phyloP scores from a whole-genome alignment of 2,113 vertebrate genomes.

The Arenaria interpres region DNA sequence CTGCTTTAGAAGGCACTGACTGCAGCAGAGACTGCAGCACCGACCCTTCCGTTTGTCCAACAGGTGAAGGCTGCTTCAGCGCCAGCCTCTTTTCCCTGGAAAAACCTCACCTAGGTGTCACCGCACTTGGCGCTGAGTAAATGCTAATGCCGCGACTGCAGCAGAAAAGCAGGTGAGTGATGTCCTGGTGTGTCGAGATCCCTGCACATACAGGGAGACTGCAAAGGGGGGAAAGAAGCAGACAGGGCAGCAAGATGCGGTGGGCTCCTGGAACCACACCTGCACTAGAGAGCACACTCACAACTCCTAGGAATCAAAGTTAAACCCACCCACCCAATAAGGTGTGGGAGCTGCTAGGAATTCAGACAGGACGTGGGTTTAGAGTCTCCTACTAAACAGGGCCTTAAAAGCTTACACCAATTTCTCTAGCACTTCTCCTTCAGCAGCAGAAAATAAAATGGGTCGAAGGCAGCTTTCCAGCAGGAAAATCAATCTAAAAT shows the following conservation, averaged over 20 bases:
- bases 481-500: conserved; percentile 42
- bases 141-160: not conserved
- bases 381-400: not conserved
- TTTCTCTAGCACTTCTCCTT: conserved; percentile 18
- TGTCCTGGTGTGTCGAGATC: not conserved
- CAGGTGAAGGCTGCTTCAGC: not conserved
- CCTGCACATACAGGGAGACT: not conserved
- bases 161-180: not conserved
- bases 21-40: conserved; percentile 21
- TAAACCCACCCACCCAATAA: not conserved
- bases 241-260: not conserved
- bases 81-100: not conserved
- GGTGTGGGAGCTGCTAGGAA: not conserved
- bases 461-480: conserved; percentile 43
- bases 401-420: not conserved
- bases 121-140: not conserved
- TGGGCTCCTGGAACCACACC: not conserved
- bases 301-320: not conserved
- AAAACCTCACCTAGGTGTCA: not conserved
- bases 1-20: not conserved
- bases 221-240: not conserved
- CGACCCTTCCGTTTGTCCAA: not conserved
- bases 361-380: not conserved
- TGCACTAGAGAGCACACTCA: not conserved
- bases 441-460: conserved; percentile 5